These are phyloP conservation scores for Megaceryle torquata DNA, from an alignment of 2,113 vertebrate species.

Conservation along the genomic window DNA sequence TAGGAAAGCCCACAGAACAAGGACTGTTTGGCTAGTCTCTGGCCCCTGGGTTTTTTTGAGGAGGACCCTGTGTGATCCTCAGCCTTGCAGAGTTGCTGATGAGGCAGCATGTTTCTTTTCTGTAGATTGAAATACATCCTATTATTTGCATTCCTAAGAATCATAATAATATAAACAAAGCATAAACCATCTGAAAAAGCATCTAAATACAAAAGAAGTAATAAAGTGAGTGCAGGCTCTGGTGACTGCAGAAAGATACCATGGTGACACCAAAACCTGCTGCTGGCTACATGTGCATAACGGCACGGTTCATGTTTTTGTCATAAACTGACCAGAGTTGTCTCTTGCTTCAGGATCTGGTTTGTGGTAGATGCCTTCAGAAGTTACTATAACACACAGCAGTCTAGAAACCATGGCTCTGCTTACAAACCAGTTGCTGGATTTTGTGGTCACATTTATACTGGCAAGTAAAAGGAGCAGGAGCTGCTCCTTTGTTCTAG, in stretches of 20 bases:
- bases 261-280: neutral
- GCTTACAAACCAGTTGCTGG: neutral
- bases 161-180: neutral
- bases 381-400: neutral
- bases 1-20: neutral
- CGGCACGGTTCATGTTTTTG: neutral
- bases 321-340: neutral
- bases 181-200: neutral
- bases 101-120: neutral
- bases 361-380: neutral
- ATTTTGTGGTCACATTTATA: neutral
- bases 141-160: neutral
- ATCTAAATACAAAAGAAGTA: neutral
- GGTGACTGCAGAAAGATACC: too few relatives aligned
- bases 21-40: neutral
- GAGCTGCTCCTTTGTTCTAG: neutral
- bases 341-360: neutral
- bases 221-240: neutral
- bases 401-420: neutral
- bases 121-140: neutral
- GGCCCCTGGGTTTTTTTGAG: neutral
- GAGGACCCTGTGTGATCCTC: neutral
- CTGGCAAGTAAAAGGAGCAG: neutral
- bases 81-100: fast-evolving
- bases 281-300: neutral